Conservation (phyloP, 1,140 invertebrate species). For the Zaprionus capensis region DNA sequence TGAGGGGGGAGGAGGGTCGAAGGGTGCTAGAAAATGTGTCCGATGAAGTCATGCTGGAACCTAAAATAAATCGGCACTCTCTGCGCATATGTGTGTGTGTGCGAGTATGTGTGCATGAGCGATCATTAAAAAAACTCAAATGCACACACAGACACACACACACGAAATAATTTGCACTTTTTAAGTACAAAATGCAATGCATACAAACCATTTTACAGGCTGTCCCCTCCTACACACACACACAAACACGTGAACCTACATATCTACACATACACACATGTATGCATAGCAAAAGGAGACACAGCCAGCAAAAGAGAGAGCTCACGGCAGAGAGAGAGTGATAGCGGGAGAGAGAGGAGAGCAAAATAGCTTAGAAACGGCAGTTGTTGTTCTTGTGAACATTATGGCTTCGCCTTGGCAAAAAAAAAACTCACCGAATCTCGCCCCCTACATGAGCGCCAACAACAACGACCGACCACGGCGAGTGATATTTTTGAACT, state of each 20-base stretch:
- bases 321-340: slow-evolving; percentile 17
- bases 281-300: slow-evolving; percentile 40
- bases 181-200: slow-evolving; percentile 72
- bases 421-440: slow-evolving; percentile 57
- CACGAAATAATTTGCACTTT: slow-evolving; percentile 70
- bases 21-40: slow-evolving; percentile 49
- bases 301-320: slow-evolving; percentile 16
- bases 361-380: slow-evolving; percentile 60
- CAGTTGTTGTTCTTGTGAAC: slow-evolving; percentile 63
- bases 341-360: slow-evolving; percentile 15
- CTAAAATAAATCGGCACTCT: slow-evolving; percentile 69
- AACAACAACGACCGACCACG: slow-evolving; percentile 25
- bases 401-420: slow-evolving; percentile 71
- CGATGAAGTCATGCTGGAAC: slow-evolving; percentile 77
- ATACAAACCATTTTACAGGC: slow-evolving; percentile 55
- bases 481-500: slow-evolving; percentile 75
- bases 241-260: slow-evolving; percentile 7
- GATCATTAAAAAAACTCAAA: slow-evolving; percentile 65
- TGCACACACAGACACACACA: slow-evolving; percentile 40
- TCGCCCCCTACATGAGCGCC: slow-evolving; percentile 57
- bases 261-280: neutral
- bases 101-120: slow-evolving; percentile 12
- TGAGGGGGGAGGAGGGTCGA: neutral
- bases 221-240: slow-evolving; percentile 33
- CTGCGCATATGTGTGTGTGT: slow-evolving; percentile 1